Base-by-base conservation (phyloP, 2,888 invertebrate genomes). In the Nemotelus nigrinus region DNA sequence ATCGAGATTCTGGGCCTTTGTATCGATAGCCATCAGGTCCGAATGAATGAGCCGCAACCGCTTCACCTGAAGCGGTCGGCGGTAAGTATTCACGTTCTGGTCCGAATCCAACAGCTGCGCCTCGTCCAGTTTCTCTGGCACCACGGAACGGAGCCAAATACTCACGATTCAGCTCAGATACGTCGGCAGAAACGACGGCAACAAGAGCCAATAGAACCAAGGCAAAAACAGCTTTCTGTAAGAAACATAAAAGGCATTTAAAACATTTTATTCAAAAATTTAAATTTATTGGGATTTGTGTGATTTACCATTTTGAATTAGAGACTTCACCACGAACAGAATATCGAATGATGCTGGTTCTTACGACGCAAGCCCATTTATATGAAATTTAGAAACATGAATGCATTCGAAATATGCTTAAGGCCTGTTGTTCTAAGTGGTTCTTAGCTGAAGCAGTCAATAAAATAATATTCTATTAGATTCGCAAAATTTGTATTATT, bases 81-180 rank as follows among this genome's bases (percentile, higher is more conserved):
- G 74, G 60, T 63, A 74, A 60, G 44, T 74, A 74, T 7, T 74
- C 74, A 74, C 74, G 74, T 41, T 45, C n/a, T 60, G 74, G 74
- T 39, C 74, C 74, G n/a, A 74, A 74, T 63, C 74, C 74, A 43
- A 25, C 25, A 25, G 25, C 25, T 25, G 25, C 25, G 25, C 58
- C 41, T 39, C 63, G 41, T 63, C 63, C 63, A 4, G 47, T 48
- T 43, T 48, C 67, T 45, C 41, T 45, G 10, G 50, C 68, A 5
- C 68, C 50, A 3, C 39, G 41, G 68, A 68, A 68, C 41, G 68
- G 68, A 39, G 68, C 50, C 50, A 68, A 50, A 47, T 68, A 68
- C 53, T 68, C 44, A 8, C 25, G 48, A 7, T n/a, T n/a, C n/a
- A 50, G 47, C 39, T 50, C 50, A 5, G 48, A 41, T 7, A 47